These are phyloP conservation scores for Chrysina gloriosa DNA, from an alignment of 2,888 invertebrate species.

Conservation along the genomic window DNA sequence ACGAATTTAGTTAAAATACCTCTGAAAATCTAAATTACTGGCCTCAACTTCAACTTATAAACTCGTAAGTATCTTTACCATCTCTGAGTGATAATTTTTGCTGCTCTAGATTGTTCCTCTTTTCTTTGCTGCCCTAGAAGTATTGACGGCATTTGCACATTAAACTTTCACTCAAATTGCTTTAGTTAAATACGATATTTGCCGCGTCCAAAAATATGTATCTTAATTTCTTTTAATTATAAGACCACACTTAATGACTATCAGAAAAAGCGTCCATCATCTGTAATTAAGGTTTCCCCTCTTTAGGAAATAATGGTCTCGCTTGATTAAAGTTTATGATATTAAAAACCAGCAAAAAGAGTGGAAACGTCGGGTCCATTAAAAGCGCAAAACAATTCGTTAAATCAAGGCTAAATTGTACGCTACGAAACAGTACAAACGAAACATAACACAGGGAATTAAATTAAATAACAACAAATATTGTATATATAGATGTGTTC, in stretches of 20 bases:
- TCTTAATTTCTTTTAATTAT: not conserved
- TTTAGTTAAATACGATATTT: too few relatives aligned
- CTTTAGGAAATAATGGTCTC: not conserved
- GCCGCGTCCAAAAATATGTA: not conserved
- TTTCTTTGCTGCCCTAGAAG: too few relatives aligned
- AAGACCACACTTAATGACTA: not conserved
- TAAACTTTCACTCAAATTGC: too few relatives aligned
- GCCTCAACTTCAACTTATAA: not conserved
- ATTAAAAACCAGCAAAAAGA: not conserved
- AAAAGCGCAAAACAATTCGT: not conserved
- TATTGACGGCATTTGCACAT: too few relatives aligned
- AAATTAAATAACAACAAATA: too few relatives aligned
- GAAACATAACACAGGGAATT: too few relatives aligned
- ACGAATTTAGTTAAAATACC: not conserved
- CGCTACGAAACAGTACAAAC: too few relatives aligned
- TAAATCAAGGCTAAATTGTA: too few relatives aligned
- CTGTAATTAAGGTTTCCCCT: conserved; percentile 6
- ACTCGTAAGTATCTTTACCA: too few relatives aligned
- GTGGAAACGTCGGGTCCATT: not conserved
- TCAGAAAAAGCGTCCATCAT: conserved; percentile 8
- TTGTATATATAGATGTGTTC: too few relatives aligned
- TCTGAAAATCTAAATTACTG: not conserved
- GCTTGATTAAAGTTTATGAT: conserved; percentile 16
- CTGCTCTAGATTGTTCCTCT: too few relatives aligned
- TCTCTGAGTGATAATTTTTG: too few relatives aligned